Conservation (phyloP, 2,888 invertebrate species). For the Nephrotoma guestfalica region DNA sequence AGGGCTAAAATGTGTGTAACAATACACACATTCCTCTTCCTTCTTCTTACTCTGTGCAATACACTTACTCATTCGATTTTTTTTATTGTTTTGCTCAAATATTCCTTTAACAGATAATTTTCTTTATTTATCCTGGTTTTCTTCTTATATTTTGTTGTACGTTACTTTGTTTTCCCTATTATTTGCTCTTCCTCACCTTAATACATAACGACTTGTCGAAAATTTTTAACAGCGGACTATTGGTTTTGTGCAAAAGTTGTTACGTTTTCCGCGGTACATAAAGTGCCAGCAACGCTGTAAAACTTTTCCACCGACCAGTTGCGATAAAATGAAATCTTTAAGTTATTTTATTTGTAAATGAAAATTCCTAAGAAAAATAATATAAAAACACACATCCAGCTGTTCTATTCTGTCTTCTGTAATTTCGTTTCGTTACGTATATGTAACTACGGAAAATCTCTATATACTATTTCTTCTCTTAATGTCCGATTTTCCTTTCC, state of each 20-base stretch:
- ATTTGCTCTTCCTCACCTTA: conserved; percentile 2
- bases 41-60: background rate
- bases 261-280: background rate
- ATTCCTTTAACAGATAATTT: background rate
- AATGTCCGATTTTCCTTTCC: background rate
- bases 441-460: background rate
- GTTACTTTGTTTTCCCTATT: background rate
- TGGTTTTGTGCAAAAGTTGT: background rate
- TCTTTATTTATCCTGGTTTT: background rate
- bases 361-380: background rate
- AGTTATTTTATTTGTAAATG: conserved; percentile 5
- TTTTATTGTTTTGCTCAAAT: background rate
- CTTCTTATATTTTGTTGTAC: background rate
- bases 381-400: conserved; percentile 1
- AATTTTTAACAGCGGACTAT: background rate
- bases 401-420: background rate
- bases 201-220: conserved; percentile 3
- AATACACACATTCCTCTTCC: background rate
- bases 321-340: background rate
- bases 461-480: background rate
- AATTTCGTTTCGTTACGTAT: background rate
- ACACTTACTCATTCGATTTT: background rate
- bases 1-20: background rate
- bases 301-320: background rate
- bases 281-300: background rate